A percentile compares a stretch with the other conserved stretches of the same genome.
phyloP scores from a whole-genome alignment of 2,888 invertebrate genomes.

The Dolomedes plantarius region DNA sequence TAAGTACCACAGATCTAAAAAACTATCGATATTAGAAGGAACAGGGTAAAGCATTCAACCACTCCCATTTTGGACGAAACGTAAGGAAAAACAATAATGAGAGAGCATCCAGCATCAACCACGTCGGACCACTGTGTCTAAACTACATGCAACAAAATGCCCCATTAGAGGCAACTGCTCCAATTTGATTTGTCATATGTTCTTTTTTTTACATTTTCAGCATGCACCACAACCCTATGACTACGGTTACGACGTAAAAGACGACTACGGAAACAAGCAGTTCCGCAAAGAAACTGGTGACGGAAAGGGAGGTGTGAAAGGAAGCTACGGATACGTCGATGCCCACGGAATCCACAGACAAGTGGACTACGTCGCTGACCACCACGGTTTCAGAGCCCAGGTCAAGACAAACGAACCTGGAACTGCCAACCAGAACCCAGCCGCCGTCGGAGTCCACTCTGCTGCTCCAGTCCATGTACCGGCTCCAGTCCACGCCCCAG shows the following conservation, averaged over 20 bases:
- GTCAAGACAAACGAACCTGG: conserved; percentile 72
- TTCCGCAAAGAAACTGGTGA: conserved; percentile 67
- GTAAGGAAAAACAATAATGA: too few relatives aligned
- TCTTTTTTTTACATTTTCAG: too few relatives aligned
- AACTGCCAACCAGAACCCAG: conserved; percentile 69
- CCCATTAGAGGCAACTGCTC: too few relatives aligned
- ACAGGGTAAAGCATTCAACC: too few relatives aligned
- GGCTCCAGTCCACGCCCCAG: conserved; percentile 13
- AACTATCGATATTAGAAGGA: too few relatives aligned
- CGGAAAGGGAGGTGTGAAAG: conserved; percentile 67
- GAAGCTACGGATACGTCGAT: conserved; percentile 68
- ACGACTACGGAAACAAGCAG: conserved; percentile 71
- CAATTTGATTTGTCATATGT: too few relatives aligned
- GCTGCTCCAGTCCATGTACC: conserved; percentile 50
- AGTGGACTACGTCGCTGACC: conserved; percentile 70
- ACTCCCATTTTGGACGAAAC: too few relatives aligned
- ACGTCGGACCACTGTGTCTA: too few relatives aligned
- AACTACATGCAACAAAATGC: too few relatives aligned
- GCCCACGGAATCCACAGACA: conserved; percentile 70
- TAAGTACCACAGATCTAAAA: too few relatives aligned
- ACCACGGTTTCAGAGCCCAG: conserved; percentile 69
- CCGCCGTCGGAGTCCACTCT: conserved; percentile 60
- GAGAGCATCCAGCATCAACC: too few relatives aligned
- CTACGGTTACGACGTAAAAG: conserved; percentile 69
- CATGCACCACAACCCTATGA: conserved; percentile 67